Base-by-base conservation (phyloP, 2,888 invertebrate species). In the Cephus pygmeus region DNA sequence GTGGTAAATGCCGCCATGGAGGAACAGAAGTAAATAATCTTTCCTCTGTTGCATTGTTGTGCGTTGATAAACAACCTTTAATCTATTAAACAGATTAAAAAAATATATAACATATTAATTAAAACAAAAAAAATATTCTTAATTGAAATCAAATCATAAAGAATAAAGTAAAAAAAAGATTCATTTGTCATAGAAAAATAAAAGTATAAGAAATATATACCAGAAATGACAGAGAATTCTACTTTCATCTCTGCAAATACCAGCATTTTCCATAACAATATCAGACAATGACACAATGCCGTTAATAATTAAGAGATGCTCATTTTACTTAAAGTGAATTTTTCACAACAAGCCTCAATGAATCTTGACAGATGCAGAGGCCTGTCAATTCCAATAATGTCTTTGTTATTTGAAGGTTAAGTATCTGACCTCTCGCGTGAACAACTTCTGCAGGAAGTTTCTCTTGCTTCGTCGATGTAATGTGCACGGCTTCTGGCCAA, bases 401-500 rank as follows among this genome's bases (percentile, higher is more conserved):
- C 81, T 81, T 82, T 79, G 77, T 81, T 79, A 79, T 79, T 85
- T 84, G 76, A 83, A 85, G 85, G 84, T 87, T 85, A 86, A 85
- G 82, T 84, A 81, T 91, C 92, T 92, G 90, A 94, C 94, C 93
- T 94, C 94, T 89, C 94, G 92, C 88, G 93, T 93, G 87, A 93
- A 93, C 87, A 94, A 91, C 91, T 94, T 94, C 92, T 90, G 92
- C 79, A 90, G 86, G 82, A 92, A 89, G 86, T 90, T 88, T 80
- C 85, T 87, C 83, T 89, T 88, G 75, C 83, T 89, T 76, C 86
- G 87, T 36, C 86, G 86, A 81, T 84, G 86, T 15, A 85, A 83
- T 40, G 84, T 78, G 80, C 86, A 87, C 76, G 88, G 88, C 77
- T 88, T 90, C 80, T 90, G 90, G 36, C 90, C 90, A 71, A 91